Conservation (phyloP, 2,113 vertebrate species). For the Danio rerio region GRCz12tu NC_133181.1:36561501-36562000, state of each 20-base stretch:
- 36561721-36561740: not conserved
- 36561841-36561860: conserved; percentile 66
- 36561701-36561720: conserved; percentile 8
- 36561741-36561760: not conserved
- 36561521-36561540: not conserved
- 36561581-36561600: not conserved
- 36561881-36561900: conserved; percentile 42
- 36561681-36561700: not conserved
- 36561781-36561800: not conserved
- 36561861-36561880: conserved; percentile 58
- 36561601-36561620: not conserved
- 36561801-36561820: not conserved
- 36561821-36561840: conserved; percentile 41
- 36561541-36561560: not conserved
- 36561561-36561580: not conserved
- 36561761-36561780: not conserved
- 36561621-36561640: not conserved
- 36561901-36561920: not conserved
- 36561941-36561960: not conserved
- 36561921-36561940: not conserved
- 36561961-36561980: not conserved
- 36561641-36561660: too few species aligned
- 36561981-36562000: conserved; percentile 73
- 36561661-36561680: too few species aligned
- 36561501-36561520: not conserved